Base-by-base conservation (phyloP, 2,113 vertebrate species). In the Spermophilus dauricus region DNA sequence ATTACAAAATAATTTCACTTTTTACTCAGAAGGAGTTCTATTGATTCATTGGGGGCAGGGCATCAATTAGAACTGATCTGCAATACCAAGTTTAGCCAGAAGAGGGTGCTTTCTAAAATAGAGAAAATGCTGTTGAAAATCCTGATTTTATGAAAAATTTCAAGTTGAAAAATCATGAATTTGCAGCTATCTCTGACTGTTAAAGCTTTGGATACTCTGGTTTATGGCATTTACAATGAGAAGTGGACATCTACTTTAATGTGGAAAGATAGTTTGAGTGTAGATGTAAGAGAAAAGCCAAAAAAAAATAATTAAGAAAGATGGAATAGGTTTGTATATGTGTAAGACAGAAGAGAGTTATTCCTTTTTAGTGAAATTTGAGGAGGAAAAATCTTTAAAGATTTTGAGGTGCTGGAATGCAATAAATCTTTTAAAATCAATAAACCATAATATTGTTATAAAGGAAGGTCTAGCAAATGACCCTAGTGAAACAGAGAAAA, bases 241-340 rank as follows among this genome's bases (percentile, higher is more conserved):
- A 73, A 77, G 30, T 13, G 37, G 9, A 69, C 3, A 85, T 24
- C 1, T 75, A 45, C 28, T 53, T 93, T 89, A 37, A 24, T 7
- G 30, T 89, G 70, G 22, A 92, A 96, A 63, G 80, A 8, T 86
- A 78, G 78, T 32, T 0, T 26, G 61, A 86, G 28, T 48, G 4
- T 28, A 61, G 32, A 30, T 61, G n/a, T n/a, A 88, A 89, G 30
- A 75, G 22, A 92, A 67, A 88, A 69, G 8, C 1, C 24, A 69
- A 51, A 86, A 72, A 65, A 95, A 65, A 95, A 12, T 63, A 78
- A 89, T 65, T 82, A 51, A 63, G 37, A 65, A 67, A 96, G 63
- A 82, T 22, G 8, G 42, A 42, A 26, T 37, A 77, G 37, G 37
- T 86, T 70, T 76, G 16, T 94, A 4, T 65, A 28, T 77, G 4